These are phyloP conservation scores for Typhlichthys subterraneus DNA, from an alignment of 2,797 vertebrate species.

Conservation along the genomic window DNA sequence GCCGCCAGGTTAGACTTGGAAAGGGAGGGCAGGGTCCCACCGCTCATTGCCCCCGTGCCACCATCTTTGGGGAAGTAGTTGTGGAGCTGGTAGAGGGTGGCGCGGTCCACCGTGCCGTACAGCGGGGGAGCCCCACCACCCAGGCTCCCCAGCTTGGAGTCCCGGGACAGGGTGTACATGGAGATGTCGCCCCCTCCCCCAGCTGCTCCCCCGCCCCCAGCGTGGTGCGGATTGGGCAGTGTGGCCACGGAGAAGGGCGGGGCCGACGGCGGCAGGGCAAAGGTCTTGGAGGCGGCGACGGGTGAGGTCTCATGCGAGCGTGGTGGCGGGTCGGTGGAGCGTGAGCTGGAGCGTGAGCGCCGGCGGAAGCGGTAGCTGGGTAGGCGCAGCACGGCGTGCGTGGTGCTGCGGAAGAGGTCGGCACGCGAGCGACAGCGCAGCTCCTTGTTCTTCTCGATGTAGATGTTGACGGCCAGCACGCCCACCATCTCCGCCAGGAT, in stretches of 20 bases:
- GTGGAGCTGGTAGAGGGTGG: conserved; percentile 89
- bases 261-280: conserved; percentile 75
- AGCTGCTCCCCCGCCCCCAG: conserved; percentile 55
- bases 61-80: conserved; percentile 90
- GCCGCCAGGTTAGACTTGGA: conserved; percentile 84
- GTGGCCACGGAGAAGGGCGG: conserved; percentile 89
- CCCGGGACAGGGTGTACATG: conserved; percentile 81
- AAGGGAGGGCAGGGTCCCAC: conserved; percentile 77
- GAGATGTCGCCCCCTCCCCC: conserved; percentile 83
- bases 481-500: conserved; percentile 94
- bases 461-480: conserved; percentile 92
- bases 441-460: conserved; percentile 93
- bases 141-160: conserved; percentile 76
- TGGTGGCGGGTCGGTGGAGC: conserved; percentile 83
- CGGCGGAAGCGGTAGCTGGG: conserved; percentile 90
- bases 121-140: conserved; percentile 71
- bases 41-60: conserved; percentile 61
- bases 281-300: conserved; percentile 74
- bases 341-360: conserved; percentile 87
- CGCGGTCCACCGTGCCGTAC: conserved; percentile 78
- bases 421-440: conserved; percentile 88
- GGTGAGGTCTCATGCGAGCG: conserved; percentile 86
- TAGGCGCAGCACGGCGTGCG: conserved; percentile 85
- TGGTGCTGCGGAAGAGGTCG: conserved; percentile 87
- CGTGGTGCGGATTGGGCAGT: conserved; percentile 83